These are phyloP conservation scores for Camarhynchus parvulus DNA, from an alignment of 2,113 vertebrate species.

Conservation along the genomic window DNA sequence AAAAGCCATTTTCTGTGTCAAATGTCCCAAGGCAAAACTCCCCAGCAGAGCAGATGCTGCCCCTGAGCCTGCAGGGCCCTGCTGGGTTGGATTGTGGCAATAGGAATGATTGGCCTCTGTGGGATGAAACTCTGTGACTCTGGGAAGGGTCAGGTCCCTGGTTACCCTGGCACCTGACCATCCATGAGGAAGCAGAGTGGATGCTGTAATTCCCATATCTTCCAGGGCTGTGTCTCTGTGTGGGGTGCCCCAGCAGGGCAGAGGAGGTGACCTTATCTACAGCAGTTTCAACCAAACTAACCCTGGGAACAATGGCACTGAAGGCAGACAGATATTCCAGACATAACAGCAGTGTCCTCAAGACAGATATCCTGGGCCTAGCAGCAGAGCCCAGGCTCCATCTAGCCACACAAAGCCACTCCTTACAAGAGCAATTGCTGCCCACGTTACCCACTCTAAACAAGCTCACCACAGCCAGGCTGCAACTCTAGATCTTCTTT, in stretches of 20 bases:
- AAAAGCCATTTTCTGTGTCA: neutral
- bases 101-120: neutral
- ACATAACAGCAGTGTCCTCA: neutral
- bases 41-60: neutral
- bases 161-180: neutral
- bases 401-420: neutral
- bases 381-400: neutral
- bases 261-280: neutral
- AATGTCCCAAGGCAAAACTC: neutral
- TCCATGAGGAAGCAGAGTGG: neutral
- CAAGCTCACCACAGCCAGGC: neutral
- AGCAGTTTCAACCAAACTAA: slow-evolving; percentile 53
- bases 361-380: neutral
- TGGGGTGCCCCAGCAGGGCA: neutral
- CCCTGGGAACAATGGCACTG: neutral
- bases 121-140: neutral
- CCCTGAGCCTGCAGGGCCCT: neutral
- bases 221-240: neutral
- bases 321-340: neutral
- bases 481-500: neutral
- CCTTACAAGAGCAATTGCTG: neutral
- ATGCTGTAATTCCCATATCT: neutral
- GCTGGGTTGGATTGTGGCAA: neutral
- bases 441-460: neutral
- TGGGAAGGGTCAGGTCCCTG: neutral